Conservation (phyloP, 2,888 invertebrate genomes). For the Acronicta alni region DNA sequence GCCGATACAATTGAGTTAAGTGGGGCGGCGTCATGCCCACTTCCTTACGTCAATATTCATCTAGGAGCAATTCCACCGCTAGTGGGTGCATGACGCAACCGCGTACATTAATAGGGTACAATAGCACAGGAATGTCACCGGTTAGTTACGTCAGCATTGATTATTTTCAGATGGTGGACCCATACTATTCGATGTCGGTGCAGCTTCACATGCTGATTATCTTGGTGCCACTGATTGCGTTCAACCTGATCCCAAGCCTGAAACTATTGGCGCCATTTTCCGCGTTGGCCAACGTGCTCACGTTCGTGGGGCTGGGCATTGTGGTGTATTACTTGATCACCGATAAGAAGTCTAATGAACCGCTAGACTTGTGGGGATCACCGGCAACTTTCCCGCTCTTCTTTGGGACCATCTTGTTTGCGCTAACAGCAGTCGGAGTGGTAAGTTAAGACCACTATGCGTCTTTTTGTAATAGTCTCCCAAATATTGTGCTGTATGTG, state of each 20-base stretch:
- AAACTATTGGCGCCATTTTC: slow-evolving; percentile 95
- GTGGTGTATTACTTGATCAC: slow-evolving; percentile 91
- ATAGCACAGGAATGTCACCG: slow-evolving; percentile 34
- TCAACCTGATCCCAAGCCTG: slow-evolving; percentile 93
- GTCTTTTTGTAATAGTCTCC: not conserved
- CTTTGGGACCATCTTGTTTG: slow-evolving; percentile 97
- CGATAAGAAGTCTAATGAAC: slow-evolving; percentile 77
- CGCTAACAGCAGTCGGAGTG: slow-evolving; percentile 95
- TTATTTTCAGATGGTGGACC: slow-evolving; percentile 55
- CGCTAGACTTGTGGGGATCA: slow-evolving; percentile 81
- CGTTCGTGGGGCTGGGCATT: slow-evolving; percentile 93
- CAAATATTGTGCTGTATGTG: too few species aligned
- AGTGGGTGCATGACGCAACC: slow-evolving; percentile 41
- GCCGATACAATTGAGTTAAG: slow-evolving; percentile 63
- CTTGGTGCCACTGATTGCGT: slow-evolving; percentile 91
- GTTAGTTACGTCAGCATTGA: slow-evolving; percentile 8
- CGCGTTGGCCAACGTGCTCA: slow-evolving; percentile 94
- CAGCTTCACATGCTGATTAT: slow-evolving; percentile 91
- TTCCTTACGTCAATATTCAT: slow-evolving; percentile 48
- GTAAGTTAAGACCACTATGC: slow-evolving; percentile 81
- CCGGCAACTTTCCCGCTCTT: slow-evolving; percentile 72
- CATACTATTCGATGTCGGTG: slow-evolving; percentile 74
- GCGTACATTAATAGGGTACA: slow-evolving; percentile 23
- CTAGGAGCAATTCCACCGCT: slow-evolving; percentile 24
- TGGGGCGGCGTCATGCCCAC: slow-evolving; percentile 53